Conservation (phyloP, 1,140 invertebrate genomes). For the Orussus abietinus region DNA sequence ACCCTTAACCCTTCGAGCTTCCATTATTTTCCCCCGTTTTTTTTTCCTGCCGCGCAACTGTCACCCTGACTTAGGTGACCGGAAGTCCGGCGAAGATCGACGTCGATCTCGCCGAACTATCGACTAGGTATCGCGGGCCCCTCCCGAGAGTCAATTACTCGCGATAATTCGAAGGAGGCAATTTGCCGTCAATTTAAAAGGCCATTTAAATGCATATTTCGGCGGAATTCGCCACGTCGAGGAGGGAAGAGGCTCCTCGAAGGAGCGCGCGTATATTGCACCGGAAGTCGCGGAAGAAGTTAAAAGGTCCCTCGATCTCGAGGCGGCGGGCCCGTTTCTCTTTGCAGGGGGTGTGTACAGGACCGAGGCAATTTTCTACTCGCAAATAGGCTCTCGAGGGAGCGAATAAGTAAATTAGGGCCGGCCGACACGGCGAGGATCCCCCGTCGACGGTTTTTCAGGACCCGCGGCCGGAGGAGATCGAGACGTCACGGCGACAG, state of each 20-base stretch:
- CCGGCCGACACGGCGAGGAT: conserved; percentile 42
- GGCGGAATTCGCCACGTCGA: too few relatives aligned
- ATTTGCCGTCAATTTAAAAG: conserved; percentile 36
- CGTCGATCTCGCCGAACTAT: conserved; percentile 5
- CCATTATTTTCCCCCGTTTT: conserved; percentile 7
- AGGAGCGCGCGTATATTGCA: conserved; percentile 9
- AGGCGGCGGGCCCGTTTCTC: conserved; percentile 15
- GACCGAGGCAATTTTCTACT: conserved; percentile 47
- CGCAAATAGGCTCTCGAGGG: conserved; percentile 44
- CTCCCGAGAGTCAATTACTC: conserved; percentile 21
- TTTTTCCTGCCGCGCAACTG: not conserved
- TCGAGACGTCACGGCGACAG: conserved; percentile 36
- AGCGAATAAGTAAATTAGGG: conserved; percentile 52
- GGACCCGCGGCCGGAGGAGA: conserved; percentile 32
- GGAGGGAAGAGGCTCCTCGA: conserved; percentile 18
- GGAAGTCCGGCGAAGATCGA: not conserved
- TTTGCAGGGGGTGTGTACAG: too few relatives aligned
- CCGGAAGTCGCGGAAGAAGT: conserved; percentile 14
- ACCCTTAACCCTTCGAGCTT: conserved; percentile 10
- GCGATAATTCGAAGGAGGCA: conserved; percentile 23
- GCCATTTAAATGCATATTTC: conserved; percentile 41
- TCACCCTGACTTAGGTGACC: conserved; percentile 6
- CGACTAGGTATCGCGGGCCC: not conserved
- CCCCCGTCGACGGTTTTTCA: conserved; percentile 39
- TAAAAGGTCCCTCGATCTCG: conserved; percentile 9